Base-by-base conservation (phyloP, 2,888 invertebrate species). In the Teinopalpus imperialis region DNA sequence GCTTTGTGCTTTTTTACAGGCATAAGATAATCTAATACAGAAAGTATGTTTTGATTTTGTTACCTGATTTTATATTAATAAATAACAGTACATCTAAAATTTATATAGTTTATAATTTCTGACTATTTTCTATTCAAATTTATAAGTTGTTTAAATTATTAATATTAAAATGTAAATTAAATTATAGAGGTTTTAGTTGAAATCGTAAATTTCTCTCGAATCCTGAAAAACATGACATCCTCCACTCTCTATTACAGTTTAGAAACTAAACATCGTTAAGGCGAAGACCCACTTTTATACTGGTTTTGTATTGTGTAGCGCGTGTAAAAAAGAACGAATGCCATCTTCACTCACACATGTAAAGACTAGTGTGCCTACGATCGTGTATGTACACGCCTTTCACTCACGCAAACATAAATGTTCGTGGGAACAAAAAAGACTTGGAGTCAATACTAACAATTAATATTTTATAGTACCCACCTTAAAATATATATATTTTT, bases 371-470 rank as follows among this genome's bases (percentile, higher is more conserved):
- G 68, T 79, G 51, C 35, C 35, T 69, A 85, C 69, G 55, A 41
- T 30, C 49, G 48, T 71, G 66, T 87, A 60, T 45, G 66, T 72
- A 85, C 45, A 80, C 60, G 72, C 75, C 86, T 86, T 86, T 87
- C 85, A 76, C 82, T 78, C 57, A 72, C 82, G 23, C 71, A 73
- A 63, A 80, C 72, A 48, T 27, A 0, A 44, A 42, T 18, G 43
- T 45, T 27, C 36, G 30, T 50, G 14, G 44, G 68, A 59, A 77
- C 49, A 69, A 30, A 10, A 56, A 64, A 51, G 49, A 9, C 6
- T 1, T 70, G 43, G 78, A 81, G 78, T 54, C 9, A 62, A 1
- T 24, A 16, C 2, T 1, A 3, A 43, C 39, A 49, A n/a, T n/a
- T n/a, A n/a, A n/a, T n/a, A n/a, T n/a, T n/a, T n/a, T n/a, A n/a